Conservation (phyloP, 2,113 vertebrate species). For the Prolemur simus region DNA sequence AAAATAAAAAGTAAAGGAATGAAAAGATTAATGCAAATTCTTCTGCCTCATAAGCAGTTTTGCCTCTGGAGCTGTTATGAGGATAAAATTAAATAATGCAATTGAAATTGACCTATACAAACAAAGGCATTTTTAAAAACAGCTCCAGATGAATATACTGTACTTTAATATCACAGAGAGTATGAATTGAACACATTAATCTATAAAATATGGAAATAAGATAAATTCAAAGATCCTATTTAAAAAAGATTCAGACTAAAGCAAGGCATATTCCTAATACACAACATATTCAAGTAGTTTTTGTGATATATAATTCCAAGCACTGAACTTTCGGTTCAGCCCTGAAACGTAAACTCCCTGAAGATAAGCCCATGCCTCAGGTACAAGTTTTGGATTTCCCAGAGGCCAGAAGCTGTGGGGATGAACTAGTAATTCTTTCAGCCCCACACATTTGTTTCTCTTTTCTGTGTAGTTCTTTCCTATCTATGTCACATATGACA, state of each 20-base stretch:
- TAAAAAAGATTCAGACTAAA: constrained; percentile 14
- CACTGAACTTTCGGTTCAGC: neutral
- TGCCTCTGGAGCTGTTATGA: neutral
- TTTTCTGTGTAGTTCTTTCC: neutral
- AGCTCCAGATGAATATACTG: neutral
- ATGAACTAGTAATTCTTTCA: neutral
- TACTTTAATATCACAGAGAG: neutral
- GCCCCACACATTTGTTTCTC: neutral
- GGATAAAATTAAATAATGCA: constrained; percentile 39
- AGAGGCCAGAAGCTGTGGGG: neutral
- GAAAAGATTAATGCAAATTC: constrained; percentile 12
- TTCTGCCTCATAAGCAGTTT: constrained; percentile 5
- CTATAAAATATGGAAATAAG: neutral
- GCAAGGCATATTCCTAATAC: neutral
- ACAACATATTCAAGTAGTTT: neutral
- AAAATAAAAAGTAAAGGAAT: neutral
- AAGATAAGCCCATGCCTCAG: neutral
- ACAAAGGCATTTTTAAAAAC: neutral
- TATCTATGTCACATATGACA: neutral
- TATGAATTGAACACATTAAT: neutral
- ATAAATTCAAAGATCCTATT: neutral
- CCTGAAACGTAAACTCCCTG: neutral
- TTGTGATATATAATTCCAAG: neutral
- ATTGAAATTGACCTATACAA: constrained; percentile 18
- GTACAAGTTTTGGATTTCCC: neutral